These are phyloP conservation scores for Chamaea fasciata DNA, from an alignment of 2,113 vertebrate genomes.

Conservation along the genomic window DNA sequence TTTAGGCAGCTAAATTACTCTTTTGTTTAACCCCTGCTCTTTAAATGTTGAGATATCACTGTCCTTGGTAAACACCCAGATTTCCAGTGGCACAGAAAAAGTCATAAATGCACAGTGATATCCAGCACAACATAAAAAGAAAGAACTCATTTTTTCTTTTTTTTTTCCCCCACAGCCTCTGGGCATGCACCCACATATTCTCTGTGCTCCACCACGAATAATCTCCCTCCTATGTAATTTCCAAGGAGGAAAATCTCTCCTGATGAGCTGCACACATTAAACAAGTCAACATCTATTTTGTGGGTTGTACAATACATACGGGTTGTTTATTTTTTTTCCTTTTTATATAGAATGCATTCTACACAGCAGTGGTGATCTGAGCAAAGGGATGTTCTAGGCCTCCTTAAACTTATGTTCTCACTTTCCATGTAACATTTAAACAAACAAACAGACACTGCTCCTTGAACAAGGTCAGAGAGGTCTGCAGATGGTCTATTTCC, in stretches of 20 bases:
- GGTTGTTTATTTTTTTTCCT: background rate
- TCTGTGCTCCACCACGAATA: background rate
- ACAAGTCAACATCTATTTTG: background rate
- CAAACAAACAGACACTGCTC: constrained; percentile 55
- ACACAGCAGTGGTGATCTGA: background rate
- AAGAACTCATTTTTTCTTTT: background rate
- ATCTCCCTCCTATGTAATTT: background rate
- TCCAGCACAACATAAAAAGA: background rate
- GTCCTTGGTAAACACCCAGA: background rate
- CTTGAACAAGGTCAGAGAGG: constrained; percentile 41
- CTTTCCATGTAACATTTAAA: constrained; percentile 19
- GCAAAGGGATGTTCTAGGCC: constrained; percentile 4
- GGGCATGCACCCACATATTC: background rate
- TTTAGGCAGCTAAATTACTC: background rate
- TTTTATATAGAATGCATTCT: background rate
- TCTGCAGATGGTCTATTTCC: constrained; percentile 57
- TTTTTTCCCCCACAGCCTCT: background rate
- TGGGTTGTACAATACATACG: rapidly evolving
- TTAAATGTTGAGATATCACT: background rate
- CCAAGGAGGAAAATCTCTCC: background rate
- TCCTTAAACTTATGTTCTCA: constrained; percentile 19
- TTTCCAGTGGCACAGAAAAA: background rate
- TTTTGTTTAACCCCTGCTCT: background rate
- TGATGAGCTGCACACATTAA: background rate
- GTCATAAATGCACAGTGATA: background rate